A percentile compares a stretch with the other conserved stretches of the same genome.
phyloP scores from a whole-genome alignment of 2,113 vertebrate species.

The Lepus europaeus region DNA sequence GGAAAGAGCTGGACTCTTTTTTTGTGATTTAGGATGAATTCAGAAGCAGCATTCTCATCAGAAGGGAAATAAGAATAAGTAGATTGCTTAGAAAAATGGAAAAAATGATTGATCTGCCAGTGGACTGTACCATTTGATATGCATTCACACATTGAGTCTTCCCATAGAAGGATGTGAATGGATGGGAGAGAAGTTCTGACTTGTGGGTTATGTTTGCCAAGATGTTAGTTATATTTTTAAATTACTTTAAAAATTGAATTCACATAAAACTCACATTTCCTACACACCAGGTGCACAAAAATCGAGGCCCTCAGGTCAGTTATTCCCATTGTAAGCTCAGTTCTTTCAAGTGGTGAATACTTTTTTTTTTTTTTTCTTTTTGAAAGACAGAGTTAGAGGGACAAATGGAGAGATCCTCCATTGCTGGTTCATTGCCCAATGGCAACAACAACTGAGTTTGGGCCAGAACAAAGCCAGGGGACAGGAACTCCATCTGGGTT shows the following conservation, averaged over 20 bases:
- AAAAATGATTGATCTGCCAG: neutral
- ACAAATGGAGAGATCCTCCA: no score
- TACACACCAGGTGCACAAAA: neutral
- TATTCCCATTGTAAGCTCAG: neutral
- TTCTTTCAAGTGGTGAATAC: neutral
- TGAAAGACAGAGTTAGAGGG: no score
- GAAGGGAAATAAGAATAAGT: neutral
- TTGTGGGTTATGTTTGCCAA: neutral
- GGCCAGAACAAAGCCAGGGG: no score
- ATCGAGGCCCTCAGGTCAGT: neutral
- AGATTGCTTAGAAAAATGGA: neutral
- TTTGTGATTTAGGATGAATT: constrained; percentile 40
- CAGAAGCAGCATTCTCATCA: neutral
- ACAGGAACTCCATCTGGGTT: no score
- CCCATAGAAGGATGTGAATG: neutral
- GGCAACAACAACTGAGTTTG: no score
- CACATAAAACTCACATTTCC: neutral
- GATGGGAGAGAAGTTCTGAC: neutral
- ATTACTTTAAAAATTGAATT: constrained; percentile 2
- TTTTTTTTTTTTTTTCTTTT: no score
- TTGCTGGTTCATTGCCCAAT: no score
- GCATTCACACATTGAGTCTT: constrained; percentile 13
- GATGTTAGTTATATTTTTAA: neutral
- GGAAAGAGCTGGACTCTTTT: neutral
- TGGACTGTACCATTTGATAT: neutral